Evolutionary conservation across 1,140 invertebrate genomes (phyloP).

Genomic region (Drosophila mauritiana): DNA sequence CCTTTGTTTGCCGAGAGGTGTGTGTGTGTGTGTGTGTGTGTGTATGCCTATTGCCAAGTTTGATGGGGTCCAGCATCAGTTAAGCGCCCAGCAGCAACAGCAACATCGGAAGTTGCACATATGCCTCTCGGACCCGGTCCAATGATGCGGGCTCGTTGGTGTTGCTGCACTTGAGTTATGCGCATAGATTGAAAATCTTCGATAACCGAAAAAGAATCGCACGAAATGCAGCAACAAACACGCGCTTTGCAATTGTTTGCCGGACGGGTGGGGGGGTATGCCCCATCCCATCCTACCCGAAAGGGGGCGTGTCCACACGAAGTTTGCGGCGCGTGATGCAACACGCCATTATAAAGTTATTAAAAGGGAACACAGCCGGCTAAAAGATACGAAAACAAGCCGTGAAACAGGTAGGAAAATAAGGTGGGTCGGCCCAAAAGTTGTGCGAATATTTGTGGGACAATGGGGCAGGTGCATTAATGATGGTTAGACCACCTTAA

Average conservation of each 20-base stretch:
- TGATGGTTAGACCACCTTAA: slow-evolving; percentile 9
- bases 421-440: neutral
- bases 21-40: neutral
- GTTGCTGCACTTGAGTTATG: slow-evolving; percentile 80
- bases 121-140: slow-evolving; percentile 57
- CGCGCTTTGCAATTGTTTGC: slow-evolving; percentile 58
- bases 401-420: slow-evolving; percentile 43
- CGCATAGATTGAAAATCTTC: slow-evolving; percentile 81
- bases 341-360: slow-evolving; percentile 83
- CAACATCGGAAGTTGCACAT: slow-evolving; percentile 75
- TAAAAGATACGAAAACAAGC: slow-evolving; percentile 31
- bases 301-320: slow-evolving; percentile 64
- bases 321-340: slow-evolving; percentile 72
- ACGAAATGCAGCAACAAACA: slow-evolving; percentile 59
- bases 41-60: slow-evolving; percentile 74
- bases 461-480: slow-evolving; percentile 18
- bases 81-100: slow-evolving; percentile 50
- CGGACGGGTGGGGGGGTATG: slow-evolving; percentile 4
- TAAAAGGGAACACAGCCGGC: slow-evolving; percentile 64
- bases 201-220: slow-evolving; percentile 82
- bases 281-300: neutral
- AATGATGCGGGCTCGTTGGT: slow-evolving; percentile 69
- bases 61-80: slow-evolving; percentile 76
- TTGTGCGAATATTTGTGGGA: slow-evolving; percentile 17
- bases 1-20: slow-evolving; percentile 25